phyloP scores from a whole-genome alignment of 2,888 invertebrate genomes.

The Ethmia dodecea region DNA sequence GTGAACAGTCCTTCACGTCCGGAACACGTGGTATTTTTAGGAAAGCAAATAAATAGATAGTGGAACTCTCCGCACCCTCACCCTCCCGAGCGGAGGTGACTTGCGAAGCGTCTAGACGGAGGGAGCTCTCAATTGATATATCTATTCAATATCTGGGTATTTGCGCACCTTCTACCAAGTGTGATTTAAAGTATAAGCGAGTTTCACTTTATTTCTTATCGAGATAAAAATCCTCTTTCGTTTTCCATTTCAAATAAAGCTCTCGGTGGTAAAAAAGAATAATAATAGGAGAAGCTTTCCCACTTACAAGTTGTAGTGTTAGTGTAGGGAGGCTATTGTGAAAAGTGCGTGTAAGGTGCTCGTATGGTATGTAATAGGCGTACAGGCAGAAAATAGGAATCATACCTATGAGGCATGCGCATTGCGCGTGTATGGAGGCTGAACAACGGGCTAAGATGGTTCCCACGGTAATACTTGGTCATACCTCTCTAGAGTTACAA shows the following conservation, averaged over 20 bases:
- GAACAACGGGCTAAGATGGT: slow-evolving; percentile 36
- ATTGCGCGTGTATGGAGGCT: slow-evolving; percentile 24
- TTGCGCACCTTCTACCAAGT: slow-evolving; percentile 9
- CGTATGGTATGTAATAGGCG: slow-evolving; percentile 19
- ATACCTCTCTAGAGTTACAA: slow-evolving; percentile 42
- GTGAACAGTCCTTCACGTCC: slow-evolving; percentile 49
- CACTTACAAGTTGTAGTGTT: slow-evolving; percentile 17
- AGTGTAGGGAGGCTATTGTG: slow-evolving; percentile 29
- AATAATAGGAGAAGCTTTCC: slow-evolving; percentile 19
- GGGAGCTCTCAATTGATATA: slow-evolving; percentile 44
- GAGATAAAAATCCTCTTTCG: too few relatives aligned
- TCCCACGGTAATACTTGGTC: slow-evolving; percentile 58
- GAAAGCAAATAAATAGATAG: slow-evolving; percentile 70
- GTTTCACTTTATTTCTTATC: slow-evolving; percentile 2
- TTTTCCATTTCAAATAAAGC: too few relatives aligned
- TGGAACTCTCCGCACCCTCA: slow-evolving; percentile 58
- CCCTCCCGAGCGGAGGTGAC: slow-evolving; percentile 49
- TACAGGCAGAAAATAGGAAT: slow-evolving; percentile 6
- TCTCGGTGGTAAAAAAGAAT: too few relatives aligned
- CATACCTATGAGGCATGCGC: slow-evolving; percentile 11
- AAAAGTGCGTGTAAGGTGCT: slow-evolving; percentile 35
- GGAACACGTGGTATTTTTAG: slow-evolving; percentile 55
- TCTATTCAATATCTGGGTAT: slow-evolving; percentile 15
- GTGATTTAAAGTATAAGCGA: slow-evolving; percentile 10
- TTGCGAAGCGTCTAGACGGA: slow-evolving; percentile 73